Base-by-base conservation (phyloP, 2,113 vertebrate genomes). In the Telmatochromis brichardi region DNA sequence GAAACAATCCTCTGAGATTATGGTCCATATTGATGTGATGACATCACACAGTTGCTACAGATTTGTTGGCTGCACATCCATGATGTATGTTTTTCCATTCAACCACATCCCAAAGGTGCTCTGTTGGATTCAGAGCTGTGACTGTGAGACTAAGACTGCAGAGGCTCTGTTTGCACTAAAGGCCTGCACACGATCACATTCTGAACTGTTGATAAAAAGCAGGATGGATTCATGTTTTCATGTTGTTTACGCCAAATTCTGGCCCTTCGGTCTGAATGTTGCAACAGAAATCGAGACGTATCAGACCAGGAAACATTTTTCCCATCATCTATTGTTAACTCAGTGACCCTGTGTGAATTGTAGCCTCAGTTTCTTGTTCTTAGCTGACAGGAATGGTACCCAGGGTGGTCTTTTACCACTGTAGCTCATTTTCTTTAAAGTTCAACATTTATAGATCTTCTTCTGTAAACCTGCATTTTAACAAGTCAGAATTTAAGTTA, bases 171-270 rank as follows among this genome's bases (percentile, higher is more conserved):
- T 68, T 21, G 40, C 40, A 5, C 40, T 26, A 26, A 47, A 45
- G 14, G 8, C 40, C 37, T 1, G 13, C 40, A 73, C 40, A 45
- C 21, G 4, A 17, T 0, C 65, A 76, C 1, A 45, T 26, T 17
- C 14, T 47, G 23, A 45, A 76, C 14, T 10, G 21, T 11, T 76
- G 68, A 28, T 76, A 26, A 0, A 28, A 76, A 45, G 21, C 23
- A 76, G 40, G 40, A 47, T 28, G 14, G 37, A 26, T 17, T 42
- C 40, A 28, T 17, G 40, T 17, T 76, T 47, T 28, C 14, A 28
- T 28, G 40, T 15, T 73, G 37, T 28, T 73, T 23, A 42, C 3
- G 0, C 65, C 13, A 42, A 4, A 42, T 71, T 73, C 14, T 28
- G 21, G 14, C 21, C 21, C 12, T 28, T 1, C 1, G 1, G 4